Evolutionary conservation across 1,140 invertebrate genomes (phyloP).

Genomic region (Heliconius hewitsoni): DNA sequence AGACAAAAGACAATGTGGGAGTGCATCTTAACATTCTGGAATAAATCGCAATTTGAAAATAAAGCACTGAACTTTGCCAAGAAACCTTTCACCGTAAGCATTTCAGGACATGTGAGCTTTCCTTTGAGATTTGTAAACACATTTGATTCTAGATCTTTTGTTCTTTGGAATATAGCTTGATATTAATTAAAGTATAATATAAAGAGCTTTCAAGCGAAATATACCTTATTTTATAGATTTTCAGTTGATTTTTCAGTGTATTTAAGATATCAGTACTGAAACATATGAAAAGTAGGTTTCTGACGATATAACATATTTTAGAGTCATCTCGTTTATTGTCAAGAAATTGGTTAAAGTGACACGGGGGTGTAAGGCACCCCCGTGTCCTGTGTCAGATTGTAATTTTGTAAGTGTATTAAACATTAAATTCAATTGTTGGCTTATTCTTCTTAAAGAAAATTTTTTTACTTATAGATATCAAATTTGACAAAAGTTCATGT

Average conservation of each 20-base stretch:
- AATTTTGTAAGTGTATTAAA: neutral
- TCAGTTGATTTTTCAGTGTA: conserved; percentile 25
- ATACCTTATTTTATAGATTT: neutral
- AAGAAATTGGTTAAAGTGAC: conserved; percentile 35
- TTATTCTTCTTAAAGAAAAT: no score
- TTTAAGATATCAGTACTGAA: conserved; percentile 26
- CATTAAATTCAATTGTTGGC: no score
- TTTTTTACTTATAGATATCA: neutral
- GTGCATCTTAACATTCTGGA: conserved; percentile 40
- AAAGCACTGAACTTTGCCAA: conserved; percentile 65
- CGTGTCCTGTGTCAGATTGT: neutral
- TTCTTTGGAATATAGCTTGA: conserved; percentile 23
- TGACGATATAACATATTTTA: conserved; percentile 48
- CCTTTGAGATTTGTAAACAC: conserved; percentile 47
- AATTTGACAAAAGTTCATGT: neutral
- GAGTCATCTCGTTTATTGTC: conserved; percentile 55
- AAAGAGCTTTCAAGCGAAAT: neutral
- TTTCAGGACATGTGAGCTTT: conserved; percentile 56
- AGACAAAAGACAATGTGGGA: conserved; percentile 33
- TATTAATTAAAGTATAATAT: neutral
- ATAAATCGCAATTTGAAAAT: conserved; percentile 67
- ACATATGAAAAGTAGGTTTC: conserved; percentile 51
- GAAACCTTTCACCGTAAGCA: conserved; percentile 55
- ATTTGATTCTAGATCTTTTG: conserved; percentile 41
- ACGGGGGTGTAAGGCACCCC: neutral